Percentiles rank a stretch among this genome's conserved stretches.
phyloP scores from a whole-genome alignment of 1,140 invertebrate species.

The Sinonovacula constricta region DNA sequence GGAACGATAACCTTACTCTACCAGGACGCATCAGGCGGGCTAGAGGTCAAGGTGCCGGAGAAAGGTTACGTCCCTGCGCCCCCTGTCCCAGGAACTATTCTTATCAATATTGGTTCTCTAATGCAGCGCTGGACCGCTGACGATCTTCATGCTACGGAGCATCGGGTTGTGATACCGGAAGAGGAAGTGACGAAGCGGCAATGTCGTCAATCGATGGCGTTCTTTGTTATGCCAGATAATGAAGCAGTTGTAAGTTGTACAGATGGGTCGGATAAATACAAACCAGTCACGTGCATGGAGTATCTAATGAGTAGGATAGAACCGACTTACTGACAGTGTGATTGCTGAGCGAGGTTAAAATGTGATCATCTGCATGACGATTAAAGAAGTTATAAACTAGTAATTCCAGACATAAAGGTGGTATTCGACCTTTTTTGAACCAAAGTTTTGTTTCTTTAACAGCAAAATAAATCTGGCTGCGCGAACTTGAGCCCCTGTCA shows the following conservation, averaged over 20 bases:
- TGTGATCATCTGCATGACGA: too few species aligned
- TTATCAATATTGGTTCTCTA: slow-evolving; percentile 51
- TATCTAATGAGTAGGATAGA: slow-evolving; percentile 53
- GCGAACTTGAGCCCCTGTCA: too few species aligned
- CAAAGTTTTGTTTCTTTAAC: too few species aligned
- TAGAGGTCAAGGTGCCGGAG: slow-evolving; percentile 70
- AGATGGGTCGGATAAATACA: slow-evolving; percentile 71
- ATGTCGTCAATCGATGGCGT: slow-evolving; percentile 86
- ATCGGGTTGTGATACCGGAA: slow-evolving; percentile 86
- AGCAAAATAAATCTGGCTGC: too few species aligned
- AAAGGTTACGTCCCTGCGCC: too few species aligned
- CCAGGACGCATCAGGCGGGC: too few species aligned
- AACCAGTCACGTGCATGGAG: slow-evolving; percentile 60
- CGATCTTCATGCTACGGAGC: slow-evolving; percentile 75
- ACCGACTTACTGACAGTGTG: slow-evolving; percentile 20
- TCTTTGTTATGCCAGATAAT: slow-evolving; percentile 87
- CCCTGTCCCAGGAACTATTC: slow-evolving; percentile 39
- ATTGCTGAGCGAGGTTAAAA: too few species aligned
- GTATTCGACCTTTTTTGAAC: too few species aligned
- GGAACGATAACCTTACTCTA: slow-evolving; percentile 86
- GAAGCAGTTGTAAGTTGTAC: slow-evolving; percentile 81
- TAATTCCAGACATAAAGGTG: too few species aligned
- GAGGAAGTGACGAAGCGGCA: slow-evolving; percentile 81
- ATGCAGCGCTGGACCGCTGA: slow-evolving; percentile 58
- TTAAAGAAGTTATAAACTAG: too few species aligned